A percentile compares a stretch with the other conserved stretches of the same genome.
Evolutionary conservation across 1,140 invertebrate species (phyloP).

Genomic region (Drosophila parabipectinata): DNA sequence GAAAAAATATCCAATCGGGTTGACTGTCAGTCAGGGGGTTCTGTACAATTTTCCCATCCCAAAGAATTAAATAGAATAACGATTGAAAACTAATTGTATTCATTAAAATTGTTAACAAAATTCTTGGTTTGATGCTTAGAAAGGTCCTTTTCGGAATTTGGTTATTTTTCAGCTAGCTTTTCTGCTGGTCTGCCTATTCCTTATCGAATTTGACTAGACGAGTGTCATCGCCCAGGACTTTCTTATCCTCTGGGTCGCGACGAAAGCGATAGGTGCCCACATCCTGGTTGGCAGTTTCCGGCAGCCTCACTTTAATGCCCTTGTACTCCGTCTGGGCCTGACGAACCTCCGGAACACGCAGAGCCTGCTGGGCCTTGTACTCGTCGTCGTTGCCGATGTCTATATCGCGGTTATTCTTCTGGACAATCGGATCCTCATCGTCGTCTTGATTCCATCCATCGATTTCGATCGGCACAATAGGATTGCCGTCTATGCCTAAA

Average conservation of each 20-base stretch:
- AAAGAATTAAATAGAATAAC: not conserved
- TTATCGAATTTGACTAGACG: conserved; percentile 60
- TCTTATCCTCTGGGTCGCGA: conserved; percentile 47
- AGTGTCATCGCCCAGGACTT: conserved; percentile 55
- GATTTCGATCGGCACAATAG: conserved; percentile 62
- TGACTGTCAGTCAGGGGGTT: no score
- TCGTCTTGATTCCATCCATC: conserved; percentile 60
- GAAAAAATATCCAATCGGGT: no score
- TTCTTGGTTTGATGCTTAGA: not conserved
- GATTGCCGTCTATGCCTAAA: conserved; percentile 38
- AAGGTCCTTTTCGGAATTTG: conserved; percentile 2
- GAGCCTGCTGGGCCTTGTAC: conserved; percentile 46
- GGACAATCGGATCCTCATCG: conserved; percentile 50
- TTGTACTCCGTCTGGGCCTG: conserved; percentile 55
- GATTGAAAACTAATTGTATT: not conserved
- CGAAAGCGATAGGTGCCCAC: conserved; percentile 71
- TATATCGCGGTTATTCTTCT: conserved; percentile 14
- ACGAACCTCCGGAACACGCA: conserved; percentile 51
- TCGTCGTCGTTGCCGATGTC: conserved; percentile 64
- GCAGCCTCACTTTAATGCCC: conserved; percentile 63
- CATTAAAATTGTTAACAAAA: not conserved
- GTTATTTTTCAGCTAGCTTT: no score
- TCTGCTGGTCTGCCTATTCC: conserved; percentile 21
- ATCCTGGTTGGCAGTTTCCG: conserved; percentile 40
- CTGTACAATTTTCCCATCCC: no score